A percentile compares a stretch with the other conserved stretches of the same genome.
Conservation (phyloP, 2,113 vertebrate genomes). For the Oryzias celebensis region DNA sequence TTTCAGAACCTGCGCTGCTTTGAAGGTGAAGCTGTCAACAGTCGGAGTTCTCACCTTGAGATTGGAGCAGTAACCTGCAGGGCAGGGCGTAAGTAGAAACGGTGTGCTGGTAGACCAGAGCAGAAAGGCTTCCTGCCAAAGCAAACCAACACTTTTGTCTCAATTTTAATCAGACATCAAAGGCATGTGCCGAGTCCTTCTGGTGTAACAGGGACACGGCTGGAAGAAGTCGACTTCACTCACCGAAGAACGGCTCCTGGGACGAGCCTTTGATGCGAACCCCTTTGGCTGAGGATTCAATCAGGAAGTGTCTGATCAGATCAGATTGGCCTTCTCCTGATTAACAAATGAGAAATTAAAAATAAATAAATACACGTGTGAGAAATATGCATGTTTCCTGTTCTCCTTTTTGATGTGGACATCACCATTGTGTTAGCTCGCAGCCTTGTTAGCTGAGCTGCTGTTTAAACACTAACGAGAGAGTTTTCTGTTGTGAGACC, state of each 20-base stretch:
- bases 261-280: constrained; percentile 87
- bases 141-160: background rate
- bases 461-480: too few relatives aligned
- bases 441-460: too few relatives aligned
- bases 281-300: constrained; percentile 89
- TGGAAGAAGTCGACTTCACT: constrained; percentile 35
- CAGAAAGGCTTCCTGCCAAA: constrained; percentile 87
- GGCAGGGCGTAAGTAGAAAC: constrained; percentile 84
- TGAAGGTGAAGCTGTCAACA: background rate
- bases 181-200: background rate
- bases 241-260: constrained; percentile 91
- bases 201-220: too few relatives aligned
- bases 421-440: too few relatives aligned
- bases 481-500: too few relatives aligned
- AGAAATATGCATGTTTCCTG: too few relatives aligned
- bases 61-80: constrained; percentile 81
- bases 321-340: constrained; percentile 69
- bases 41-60: constrained; percentile 70
- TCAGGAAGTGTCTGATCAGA: constrained; percentile 85
- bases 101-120: constrained; percentile 88
- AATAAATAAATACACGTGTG: background rate
- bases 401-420: too few relatives aligned
- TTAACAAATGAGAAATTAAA: background rate
- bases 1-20: background rate
- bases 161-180: background rate